Percentiles rank a stretch among this genome's conserved stretches.
Evolutionary conservation across 2,888 invertebrate species (phyloP).

Genomic region (Coleophora flavipennella): DNA sequence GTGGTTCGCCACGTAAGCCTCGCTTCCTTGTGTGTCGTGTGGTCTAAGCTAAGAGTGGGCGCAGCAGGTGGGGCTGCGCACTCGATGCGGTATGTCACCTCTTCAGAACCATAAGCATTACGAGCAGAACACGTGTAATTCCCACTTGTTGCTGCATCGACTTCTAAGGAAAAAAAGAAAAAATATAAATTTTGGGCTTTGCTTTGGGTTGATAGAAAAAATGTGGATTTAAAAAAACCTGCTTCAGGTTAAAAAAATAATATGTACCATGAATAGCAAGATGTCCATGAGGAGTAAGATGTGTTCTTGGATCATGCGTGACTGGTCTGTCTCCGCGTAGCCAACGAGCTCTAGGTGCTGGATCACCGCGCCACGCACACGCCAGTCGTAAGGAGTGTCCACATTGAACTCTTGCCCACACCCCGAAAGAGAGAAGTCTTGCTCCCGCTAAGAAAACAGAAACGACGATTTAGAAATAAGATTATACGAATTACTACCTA

Average conservation of each 20-base stretch:
- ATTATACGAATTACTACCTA: not conserved
- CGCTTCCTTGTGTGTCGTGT: slow-evolving; percentile 78
- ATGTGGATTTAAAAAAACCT: too few species aligned
- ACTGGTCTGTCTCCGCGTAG: slow-evolving; percentile 78
- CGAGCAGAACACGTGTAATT: slow-evolving; percentile 88
- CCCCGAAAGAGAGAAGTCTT: slow-evolving; percentile 87
- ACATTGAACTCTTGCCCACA: slow-evolving; percentile 78
- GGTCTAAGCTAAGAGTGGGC: slow-evolving; percentile 78
- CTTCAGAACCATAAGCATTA: slow-evolving; percentile 87
- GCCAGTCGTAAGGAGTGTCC: slow-evolving; percentile 79
- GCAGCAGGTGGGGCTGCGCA: slow-evolving; percentile 83
- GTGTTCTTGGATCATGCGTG: slow-evolving; percentile 80
- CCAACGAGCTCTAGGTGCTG: slow-evolving; percentile 84
- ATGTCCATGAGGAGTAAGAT: slow-evolving; percentile 80
- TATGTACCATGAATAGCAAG: slow-evolving; percentile 81
- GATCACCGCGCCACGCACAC: slow-evolving; percentile 83
- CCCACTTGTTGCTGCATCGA: slow-evolving; percentile 80
- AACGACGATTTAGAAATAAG: not conserved
- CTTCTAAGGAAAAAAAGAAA: slow-evolving; percentile 52
- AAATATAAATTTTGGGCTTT: too few species aligned
- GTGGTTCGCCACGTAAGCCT: slow-evolving; percentile 59
- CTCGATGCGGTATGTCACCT: slow-evolving; percentile 83
- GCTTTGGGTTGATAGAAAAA: too few species aligned
- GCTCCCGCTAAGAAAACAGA: slow-evolving; percentile 76
- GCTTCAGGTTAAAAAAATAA: too few species aligned